Evolutionary conservation across 53 echinoderm and acorn worm species (phyloP), one percentile per base, ranked within the genome.

Genomic region (Apostichopus leukothele): DNA sequence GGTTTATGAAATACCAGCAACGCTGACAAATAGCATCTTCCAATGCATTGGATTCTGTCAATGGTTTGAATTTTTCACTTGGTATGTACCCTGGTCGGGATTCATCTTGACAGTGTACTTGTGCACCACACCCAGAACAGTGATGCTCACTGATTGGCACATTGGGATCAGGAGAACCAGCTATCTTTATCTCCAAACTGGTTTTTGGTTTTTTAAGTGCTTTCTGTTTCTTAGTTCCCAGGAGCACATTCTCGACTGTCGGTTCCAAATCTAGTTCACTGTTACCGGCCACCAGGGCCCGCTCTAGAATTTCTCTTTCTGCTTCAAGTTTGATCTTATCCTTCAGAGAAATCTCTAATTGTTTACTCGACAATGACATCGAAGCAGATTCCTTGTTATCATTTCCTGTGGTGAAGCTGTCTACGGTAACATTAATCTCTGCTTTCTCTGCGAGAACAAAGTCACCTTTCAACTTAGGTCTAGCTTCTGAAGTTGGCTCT

Each of bases 91-190:
- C 99, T 20, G 94, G 96, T 5, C 16, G 63, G 25, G 87, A 66
- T 1, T 73, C 83, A 55, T 93, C 92, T 14, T 96, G 91, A 68
- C 93, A 94, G 12, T 99, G 99, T 73, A 99, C 86, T 13, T 39
- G 52, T 66, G 99, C 99, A 2, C 98, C 99, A 88, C 99, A 99
- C 73, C 99, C 99, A 60, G 94, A 94, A 78, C 96, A 99, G 19
- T 93, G 75, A 4, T 91, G 50, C 19, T 91, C 67, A 76, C 94
- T 96, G 26, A 86, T 63, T 55, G 94, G 93, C 14, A 93, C 26
- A 67, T 18, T 77, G 13, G 83, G 89, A 78, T 98, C 95, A 51
- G 90, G 86, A 1, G 89, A 94, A n/a, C 92, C 98, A 39, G 51
- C 50, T 50, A 60, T 26, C 16, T 85, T 67, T 25, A 85, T 25